Base-by-base conservation (phyloP, 2,113 vertebrate genomes). In the Typhlomys cinereus region DNA sequence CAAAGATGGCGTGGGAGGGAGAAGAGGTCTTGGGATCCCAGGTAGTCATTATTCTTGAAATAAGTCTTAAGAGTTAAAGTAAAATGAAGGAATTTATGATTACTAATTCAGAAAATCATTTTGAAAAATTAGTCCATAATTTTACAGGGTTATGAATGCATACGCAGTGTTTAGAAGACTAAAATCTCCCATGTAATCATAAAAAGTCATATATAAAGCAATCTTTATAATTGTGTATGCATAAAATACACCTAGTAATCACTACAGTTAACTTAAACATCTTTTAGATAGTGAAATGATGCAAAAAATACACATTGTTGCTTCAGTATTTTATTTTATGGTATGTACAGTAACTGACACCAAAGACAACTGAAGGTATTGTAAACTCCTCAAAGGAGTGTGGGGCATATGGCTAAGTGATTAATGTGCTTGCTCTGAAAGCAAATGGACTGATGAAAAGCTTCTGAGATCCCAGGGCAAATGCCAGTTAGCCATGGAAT, bases 191-290 rank as follows among this genome's bases (percentile, higher is more conserved):
- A n/a, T n/a, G 8, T 44, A 75, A 9, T 70, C 17, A 86, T 17
- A 75, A 27, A 25, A 85, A 61, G 27, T 71, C 20, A 79, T 93
- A 46, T 85, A 18, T 78, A 85, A 86, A 67, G 9, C 1, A n/a
- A 64, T 81, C 34, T 25, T 2, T 4, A 11, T 89, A 75, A 71
- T 31, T 90, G 57, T 50, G 12, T 44, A 76, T 8, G 4, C 13
- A 87, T 5, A 75, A 70, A 96, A 91, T 18, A 89, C 20, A 23
- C 3, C 34, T 27, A 52, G 6, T 61, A 4, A 92, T 80, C n/a
- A 80, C 48, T 64, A 80, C 92, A 91, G 84, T 90, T 89, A 94
- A 66, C 17, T n/a, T n/a, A n/a, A n/a, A n/a, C n/a, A n/a, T n/a
- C n/a, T n/a, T n/a, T n/a, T n/a, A n/a, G n/a, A n/a, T n/a, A n/a